Evolutionary conservation across 2,888 invertebrate genomes (phyloP), one percentile per base, ranked within the genome.

Genomic region (Epirrhoe tristata): DNA sequence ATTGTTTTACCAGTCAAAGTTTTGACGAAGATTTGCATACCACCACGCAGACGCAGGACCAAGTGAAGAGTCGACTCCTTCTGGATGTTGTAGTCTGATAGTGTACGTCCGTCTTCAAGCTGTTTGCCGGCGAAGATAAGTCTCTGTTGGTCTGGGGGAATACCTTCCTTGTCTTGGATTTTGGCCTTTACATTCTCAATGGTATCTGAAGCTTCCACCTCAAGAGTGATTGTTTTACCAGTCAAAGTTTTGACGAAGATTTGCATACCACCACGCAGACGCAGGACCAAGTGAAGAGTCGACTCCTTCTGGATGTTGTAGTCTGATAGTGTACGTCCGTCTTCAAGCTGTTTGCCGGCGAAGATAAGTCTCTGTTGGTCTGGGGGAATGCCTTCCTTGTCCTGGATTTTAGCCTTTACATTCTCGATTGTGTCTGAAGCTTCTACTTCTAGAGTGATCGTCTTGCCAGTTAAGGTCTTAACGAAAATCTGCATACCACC

Each of bases 401-500:
- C 74, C 7, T 74, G 74, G 16, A 74, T 74, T 61, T 74, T 74
- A 0, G 74, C 74, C 1, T 74, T 74, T 0, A 74, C 74, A 2
- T 74, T 74, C 5, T 74, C 74, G 1, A 74, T 74, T 0, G 74
- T 74, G 50, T 74, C 74, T 0, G 74, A 73, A 6, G 74, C 73
- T 52, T 74, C 74, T 0, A 74, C 74, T n/a, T 74, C 74, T 0
- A 74, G 17, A 0, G 74, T 74, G 6, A 74, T 74, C 0, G 74
- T 74, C 6, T 74, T 74, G 2, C 74, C 74, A 0, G 74, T 74
- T 14, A 74, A 6, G 0, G 74, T 74, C 10, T 74, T 74, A 0
- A 74, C 74, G 57, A 74, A 74, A n/a, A 74, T 74, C n/a, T 74
- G 74, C 74, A 74, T 74, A 66, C 74, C 74, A 48, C 74, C 74